These are phyloP conservation scores for Dilophus febrilis DNA, from an alignment of 2,888 invertebrate genomes.

Conservation along the genomic window DNA sequence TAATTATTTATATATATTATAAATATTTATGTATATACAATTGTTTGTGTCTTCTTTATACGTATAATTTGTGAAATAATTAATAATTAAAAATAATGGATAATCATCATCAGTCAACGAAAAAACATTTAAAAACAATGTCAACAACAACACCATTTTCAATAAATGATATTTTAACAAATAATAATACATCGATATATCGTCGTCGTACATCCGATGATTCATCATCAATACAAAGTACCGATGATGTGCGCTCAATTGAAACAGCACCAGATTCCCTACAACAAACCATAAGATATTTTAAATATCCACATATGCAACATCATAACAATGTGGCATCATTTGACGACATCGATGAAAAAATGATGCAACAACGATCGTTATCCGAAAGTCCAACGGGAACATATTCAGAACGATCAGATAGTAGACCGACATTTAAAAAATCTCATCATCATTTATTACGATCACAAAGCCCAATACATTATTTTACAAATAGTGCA, in stretches of 20 bases:
- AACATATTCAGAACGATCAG: background rate
- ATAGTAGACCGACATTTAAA: background rate
- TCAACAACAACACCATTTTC: constrained; percentile 46
- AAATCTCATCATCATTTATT: background rate
- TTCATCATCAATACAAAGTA: constrained; percentile 9
- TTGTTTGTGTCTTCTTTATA: too few relatives aligned
- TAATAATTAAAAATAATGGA: too few relatives aligned
- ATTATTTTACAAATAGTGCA: constrained; percentile 4
- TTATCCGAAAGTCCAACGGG: background rate
- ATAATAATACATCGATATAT: constrained; percentile 17
- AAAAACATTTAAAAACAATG: constrained; percentile 2
- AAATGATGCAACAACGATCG: background rate
- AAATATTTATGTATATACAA: too few relatives aligned
- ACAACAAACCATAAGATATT: background rate
- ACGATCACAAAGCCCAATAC: background rate
- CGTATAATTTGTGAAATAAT: too few relatives aligned
- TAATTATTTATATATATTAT: too few relatives aligned
- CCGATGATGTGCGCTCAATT: constrained; percentile 17
- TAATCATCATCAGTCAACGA: too few relatives aligned
- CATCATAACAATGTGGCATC: too few relatives aligned
- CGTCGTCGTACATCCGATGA: constrained; percentile 2
- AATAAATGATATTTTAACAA: constrained; percentile 53
- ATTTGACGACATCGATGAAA: background rate
- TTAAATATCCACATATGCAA: too few relatives aligned
- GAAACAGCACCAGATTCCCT: background rate